These are phyloP conservation scores for Microcebus tavaratra DNA, from an alignment of 2,113 vertebrate species.

Conservation along the genomic window DNA sequence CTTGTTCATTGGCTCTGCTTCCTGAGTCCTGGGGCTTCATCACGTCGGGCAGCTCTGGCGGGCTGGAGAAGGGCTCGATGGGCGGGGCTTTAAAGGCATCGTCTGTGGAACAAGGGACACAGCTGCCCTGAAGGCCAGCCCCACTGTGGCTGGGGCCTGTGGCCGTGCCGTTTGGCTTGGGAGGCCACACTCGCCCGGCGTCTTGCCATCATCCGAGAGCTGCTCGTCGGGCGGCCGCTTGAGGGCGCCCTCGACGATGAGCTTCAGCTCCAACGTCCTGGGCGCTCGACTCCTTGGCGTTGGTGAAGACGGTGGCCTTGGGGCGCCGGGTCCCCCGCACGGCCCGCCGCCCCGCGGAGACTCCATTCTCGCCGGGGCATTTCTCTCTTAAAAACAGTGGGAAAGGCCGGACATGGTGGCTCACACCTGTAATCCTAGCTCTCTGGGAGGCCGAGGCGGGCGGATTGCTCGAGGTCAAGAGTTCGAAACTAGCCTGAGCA, in stretches of 20 bases:
- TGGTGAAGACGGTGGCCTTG: background rate
- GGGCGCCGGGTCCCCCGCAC: background rate
- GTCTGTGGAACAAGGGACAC: no score
- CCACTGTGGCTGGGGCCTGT: background rate
- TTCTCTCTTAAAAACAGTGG: background rate
- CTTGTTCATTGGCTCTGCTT: background rate
- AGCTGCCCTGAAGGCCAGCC: conserved; percentile 71
- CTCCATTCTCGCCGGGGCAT: no score
- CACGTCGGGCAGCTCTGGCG: conserved; percentile 92
- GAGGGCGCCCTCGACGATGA: background rate
- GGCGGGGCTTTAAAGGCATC: conserved; percentile 42
- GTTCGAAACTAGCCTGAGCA: no score
- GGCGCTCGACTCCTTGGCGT: background rate
- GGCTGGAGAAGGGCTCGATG: conserved; percentile 92
- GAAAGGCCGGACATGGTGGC: no score
- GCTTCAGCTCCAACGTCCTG: background rate
- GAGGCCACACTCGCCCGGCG: background rate
- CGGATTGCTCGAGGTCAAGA: no score
- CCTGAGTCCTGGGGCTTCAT: conserved; percentile 94
- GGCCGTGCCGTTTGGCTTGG: background rate
- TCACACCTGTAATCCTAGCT: no score
- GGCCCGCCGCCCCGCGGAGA: no score
- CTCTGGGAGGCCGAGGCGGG: no score
- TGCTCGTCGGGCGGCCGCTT: background rate
- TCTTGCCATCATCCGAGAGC: background rate